Conservation (phyloP, 2,888 invertebrate genomes). For the Stratiomys singularior region DNA sequence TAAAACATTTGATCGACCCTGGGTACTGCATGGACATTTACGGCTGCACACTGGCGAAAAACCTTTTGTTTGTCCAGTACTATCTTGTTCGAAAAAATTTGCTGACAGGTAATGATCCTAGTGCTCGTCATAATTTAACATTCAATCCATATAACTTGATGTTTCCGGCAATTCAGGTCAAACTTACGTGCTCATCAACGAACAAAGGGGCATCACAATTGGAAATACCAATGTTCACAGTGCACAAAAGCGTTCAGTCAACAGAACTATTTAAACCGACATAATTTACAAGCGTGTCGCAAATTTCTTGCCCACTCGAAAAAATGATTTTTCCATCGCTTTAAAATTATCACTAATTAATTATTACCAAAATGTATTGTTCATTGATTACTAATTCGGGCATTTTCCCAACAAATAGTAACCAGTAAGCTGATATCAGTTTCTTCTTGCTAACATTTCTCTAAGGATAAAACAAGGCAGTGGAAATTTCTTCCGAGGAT, state of each 20-base stretch:
- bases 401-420: too few species aligned
- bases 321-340: conserved; percentile 52
- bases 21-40: conserved; percentile 76
- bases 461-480: too few species aligned
- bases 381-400: too few species aligned
- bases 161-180: conserved; percentile 66
- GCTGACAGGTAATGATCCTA: conserved; percentile 70
- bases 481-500: too few species aligned
- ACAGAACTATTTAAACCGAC: conserved; percentile 73
- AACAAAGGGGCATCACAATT: conserved; percentile 75
- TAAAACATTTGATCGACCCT: conserved; percentile 75
- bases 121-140: neutral
- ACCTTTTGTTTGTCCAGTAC: conserved; percentile 74
- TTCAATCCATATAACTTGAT: neutral
- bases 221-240: conserved; percentile 74
- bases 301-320: conserved; percentile 66
- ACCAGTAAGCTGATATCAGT: too few species aligned
- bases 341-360: too few species aligned
- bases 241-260: conserved; percentile 79
- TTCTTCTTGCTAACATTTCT: too few species aligned
- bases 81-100: conserved; percentile 72
- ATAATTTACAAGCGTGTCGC: conserved; percentile 73
- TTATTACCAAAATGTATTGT: too few species aligned
- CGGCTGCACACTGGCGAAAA: conserved; percentile 77
- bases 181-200: conserved; percentile 79